Evolutionary conservation across 2,797 vertebrate genomes (phyloP).

Genomic region (Rhinoraja longicauda): DNA sequence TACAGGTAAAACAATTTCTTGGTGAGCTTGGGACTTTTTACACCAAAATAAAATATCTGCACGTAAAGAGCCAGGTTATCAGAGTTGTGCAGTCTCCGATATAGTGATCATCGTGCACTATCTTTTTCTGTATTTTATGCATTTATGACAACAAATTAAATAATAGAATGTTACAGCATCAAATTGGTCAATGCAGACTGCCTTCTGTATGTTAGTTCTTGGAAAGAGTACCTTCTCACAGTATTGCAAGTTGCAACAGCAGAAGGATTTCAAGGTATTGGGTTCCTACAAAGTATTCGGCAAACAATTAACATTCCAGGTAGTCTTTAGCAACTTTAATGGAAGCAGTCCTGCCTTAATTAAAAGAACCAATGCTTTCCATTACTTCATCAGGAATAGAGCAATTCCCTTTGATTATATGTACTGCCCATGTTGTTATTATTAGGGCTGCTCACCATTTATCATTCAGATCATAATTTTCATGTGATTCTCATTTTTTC

Average conservation of each 20-base stretch:
- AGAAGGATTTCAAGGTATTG: neutral
- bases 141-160: neutral
- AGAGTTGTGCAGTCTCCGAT: neutral
- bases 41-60: neutral
- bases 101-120: neutral
- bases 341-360: neutral
- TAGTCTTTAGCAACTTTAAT: neutral
- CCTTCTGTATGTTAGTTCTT: neutral
- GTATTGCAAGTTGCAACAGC: neutral
- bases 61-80: neutral
- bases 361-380: neutral
- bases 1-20: neutral
- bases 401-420: neutral
- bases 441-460: neutral
- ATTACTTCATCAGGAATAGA: neutral
- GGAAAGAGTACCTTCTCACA: neutral
- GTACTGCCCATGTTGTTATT: neutral
- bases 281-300: neutral
- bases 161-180: neutral
- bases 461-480: neutral
- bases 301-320: neutral
- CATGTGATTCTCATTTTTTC: neutral
- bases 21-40: neutral
- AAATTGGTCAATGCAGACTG: neutral
- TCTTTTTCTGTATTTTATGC: neutral